A percentile compares a stretch with the other conserved stretches of the same genome.
Evolutionary conservation across 2,113 vertebrate genomes (phyloP).

Genomic region (Megatriorchis doriae): DNA sequence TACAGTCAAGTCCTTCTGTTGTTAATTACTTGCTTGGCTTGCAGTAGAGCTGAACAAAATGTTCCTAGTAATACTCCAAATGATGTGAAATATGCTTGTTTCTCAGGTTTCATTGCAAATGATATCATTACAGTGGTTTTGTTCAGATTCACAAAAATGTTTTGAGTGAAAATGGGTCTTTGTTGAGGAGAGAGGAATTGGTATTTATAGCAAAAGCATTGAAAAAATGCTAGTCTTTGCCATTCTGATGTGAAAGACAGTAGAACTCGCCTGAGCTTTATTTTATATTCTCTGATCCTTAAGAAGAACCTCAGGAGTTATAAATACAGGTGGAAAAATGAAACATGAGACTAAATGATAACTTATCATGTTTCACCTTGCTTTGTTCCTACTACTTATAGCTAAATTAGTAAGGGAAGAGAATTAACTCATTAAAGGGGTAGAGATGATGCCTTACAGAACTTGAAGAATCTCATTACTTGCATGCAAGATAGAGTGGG

Average conservation of each 20-base stretch:
- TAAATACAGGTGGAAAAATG: neutral
- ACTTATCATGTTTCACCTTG: neutral
- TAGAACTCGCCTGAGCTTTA: neutral
- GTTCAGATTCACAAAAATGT: neutral
- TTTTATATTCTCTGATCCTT: neutral
- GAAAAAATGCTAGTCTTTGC: neutral
- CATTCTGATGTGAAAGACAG: neutral
- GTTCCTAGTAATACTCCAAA: neutral
- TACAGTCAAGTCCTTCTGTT: neutral
- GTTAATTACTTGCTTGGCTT: neutral
- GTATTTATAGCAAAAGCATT: neutral
- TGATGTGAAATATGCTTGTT: neutral
- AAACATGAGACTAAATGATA: neutral
- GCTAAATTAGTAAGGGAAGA: neutral
- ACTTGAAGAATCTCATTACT: slow-evolving; percentile 17
- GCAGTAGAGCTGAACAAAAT: neutral
- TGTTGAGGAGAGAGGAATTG: neutral
- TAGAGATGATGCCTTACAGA: slow-evolving; percentile 10
- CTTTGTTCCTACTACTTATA: neutral
- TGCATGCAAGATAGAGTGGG: neutral
- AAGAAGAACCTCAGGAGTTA: neutral
- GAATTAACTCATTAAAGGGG: slow-evolving; percentile 12
- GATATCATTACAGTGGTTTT: neutral
- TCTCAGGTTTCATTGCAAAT: neutral
- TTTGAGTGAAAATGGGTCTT: neutral